Conservation (phyloP, 2,113 vertebrate species). For the Gasterosteus nipponicus region DNA sequence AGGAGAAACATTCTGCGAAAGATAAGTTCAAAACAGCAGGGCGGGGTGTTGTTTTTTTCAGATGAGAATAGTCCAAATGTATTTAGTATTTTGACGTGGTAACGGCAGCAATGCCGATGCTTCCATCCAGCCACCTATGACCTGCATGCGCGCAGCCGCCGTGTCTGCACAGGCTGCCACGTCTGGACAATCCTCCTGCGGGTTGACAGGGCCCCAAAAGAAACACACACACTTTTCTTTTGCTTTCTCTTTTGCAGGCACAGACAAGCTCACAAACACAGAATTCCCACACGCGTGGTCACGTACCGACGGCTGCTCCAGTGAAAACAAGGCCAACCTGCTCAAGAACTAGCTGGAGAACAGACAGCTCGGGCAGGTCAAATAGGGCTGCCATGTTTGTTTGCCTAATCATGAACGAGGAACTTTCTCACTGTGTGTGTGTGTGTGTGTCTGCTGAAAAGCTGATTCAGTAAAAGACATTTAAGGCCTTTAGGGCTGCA, state of each 20-base stretch:
- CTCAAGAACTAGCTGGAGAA: conserved; percentile 26
- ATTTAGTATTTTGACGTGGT: conserved; percentile 31
- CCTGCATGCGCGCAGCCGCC: conserved; percentile 28
- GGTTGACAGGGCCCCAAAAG: conserved; percentile 37
- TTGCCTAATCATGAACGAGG: conserved; percentile 30
- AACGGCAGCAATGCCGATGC: conserved; percentile 29
- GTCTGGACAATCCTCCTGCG: conserved; percentile 46
- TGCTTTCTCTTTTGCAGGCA: conserved; percentile 30
- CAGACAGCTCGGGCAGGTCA: conserved; percentile 38
- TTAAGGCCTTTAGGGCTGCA: background rate
- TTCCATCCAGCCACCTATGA: conserved; percentile 10
- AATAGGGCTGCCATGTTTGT: conserved; percentile 37
- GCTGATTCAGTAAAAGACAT: conserved; percentile 19
- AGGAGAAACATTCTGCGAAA: conserved; percentile 6
- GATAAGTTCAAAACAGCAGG: background rate
- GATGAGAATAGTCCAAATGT: conserved; percentile 10
- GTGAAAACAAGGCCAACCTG: background rate
- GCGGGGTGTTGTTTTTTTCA: conserved; percentile 3
- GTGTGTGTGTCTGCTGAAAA: background rate
- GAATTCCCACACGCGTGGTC: background rate
- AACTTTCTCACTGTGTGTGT: background rate
- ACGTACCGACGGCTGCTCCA: conserved; percentile 13
- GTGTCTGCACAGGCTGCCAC: conserved; percentile 48
- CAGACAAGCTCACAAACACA: conserved; percentile 28
- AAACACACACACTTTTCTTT: conserved; percentile 9